Percentiles rank a stretch among this genome's conserved stretches.
phyloP scores from a whole-genome alignment of 2,888 invertebrate species.

The Idaea biselata region DNA sequence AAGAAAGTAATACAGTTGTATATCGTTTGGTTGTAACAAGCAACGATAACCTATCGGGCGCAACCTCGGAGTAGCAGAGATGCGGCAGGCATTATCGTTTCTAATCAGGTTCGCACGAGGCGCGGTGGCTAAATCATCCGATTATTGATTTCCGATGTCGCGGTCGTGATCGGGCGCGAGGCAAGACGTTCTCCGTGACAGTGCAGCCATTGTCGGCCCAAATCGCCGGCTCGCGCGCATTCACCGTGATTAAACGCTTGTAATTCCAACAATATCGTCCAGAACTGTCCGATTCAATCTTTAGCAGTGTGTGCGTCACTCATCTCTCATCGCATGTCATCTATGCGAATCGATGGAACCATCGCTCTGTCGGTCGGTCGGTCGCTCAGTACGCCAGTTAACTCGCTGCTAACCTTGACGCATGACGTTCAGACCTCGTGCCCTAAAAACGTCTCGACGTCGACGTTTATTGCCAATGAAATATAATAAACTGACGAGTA shows the following conservation, averaged over 20 bases:
- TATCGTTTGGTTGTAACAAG: constrained; percentile 43
- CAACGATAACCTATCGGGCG: constrained; percentile 72
- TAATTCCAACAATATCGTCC: constrained; percentile 77
- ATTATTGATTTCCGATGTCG: constrained; percentile 81
- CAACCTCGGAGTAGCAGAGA: constrained; percentile 55
- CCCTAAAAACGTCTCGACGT: constrained; percentile 37
- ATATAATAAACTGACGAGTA: constrained; percentile 32
- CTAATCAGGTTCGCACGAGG: constrained; percentile 80
- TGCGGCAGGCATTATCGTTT: constrained; percentile 72
- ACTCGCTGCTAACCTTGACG: constrained; percentile 38
- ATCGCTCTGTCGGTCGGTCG: constrained; percentile 15
- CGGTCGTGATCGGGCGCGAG: constrained; percentile 77
- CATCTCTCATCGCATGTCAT: constrained; percentile 53
- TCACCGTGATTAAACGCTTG: constrained; percentile 76
- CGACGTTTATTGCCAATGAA: constrained; percentile 24
- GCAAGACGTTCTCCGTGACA: constrained; percentile 71
- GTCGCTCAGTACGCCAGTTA: constrained; percentile 29
- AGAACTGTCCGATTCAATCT: constrained; percentile 70
- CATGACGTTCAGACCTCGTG: constrained; percentile 47
- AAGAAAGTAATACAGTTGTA: constrained; percentile 64
- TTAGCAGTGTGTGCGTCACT: constrained; percentile 40
- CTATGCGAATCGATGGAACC: constrained; percentile 32
- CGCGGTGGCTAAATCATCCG: constrained; percentile 79
- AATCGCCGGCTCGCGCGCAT: constrained; percentile 58
- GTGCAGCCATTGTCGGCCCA: constrained; percentile 69